These are phyloP conservation scores for Lasioglossum morio DNA, from an alignment of 2,888 invertebrate species.

Conservation along the genomic window DNA sequence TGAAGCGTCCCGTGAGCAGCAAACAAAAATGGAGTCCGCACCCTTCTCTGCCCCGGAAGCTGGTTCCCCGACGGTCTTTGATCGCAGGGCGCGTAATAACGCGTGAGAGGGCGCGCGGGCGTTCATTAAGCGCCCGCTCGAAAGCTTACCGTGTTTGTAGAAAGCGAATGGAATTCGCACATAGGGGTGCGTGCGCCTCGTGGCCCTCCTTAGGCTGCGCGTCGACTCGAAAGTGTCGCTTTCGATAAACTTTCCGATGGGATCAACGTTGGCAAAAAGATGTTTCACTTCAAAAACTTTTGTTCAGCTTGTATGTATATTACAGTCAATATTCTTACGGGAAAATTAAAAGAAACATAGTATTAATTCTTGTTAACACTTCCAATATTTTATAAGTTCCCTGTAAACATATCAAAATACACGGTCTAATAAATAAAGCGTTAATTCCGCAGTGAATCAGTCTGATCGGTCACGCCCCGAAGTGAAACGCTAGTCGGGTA, in stretches of 20 bases:
- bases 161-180: constrained; percentile 64
- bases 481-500: no score
- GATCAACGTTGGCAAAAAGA: neutral
- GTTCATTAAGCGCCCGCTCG: constrained; percentile 53
- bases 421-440: neutral
- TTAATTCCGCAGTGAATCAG: neutral
- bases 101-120: constrained; percentile 16
- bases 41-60: constrained; percentile 29
- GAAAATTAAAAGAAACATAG: neutral
- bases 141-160: constrained; percentile 58
- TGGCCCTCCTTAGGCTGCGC: neutral
- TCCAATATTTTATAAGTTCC: neutral
- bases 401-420: neutral
- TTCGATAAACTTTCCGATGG: neutral
- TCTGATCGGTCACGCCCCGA: no score
- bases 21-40: constrained; percentile 33
- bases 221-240: neutral
- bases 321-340: neutral
- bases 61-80: constrained; percentile 40
- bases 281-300: no score
- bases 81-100: constrained; percentile 47
- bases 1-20: constrained; percentile 22
- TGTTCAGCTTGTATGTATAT: neutral
- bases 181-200: neutral
- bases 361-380: neutral